Evolutionary conservation across 2,888 invertebrate genomes (phyloP), one percentile per base, ranked within the genome.

Genomic region (Parthenolecanium corni): DNA sequence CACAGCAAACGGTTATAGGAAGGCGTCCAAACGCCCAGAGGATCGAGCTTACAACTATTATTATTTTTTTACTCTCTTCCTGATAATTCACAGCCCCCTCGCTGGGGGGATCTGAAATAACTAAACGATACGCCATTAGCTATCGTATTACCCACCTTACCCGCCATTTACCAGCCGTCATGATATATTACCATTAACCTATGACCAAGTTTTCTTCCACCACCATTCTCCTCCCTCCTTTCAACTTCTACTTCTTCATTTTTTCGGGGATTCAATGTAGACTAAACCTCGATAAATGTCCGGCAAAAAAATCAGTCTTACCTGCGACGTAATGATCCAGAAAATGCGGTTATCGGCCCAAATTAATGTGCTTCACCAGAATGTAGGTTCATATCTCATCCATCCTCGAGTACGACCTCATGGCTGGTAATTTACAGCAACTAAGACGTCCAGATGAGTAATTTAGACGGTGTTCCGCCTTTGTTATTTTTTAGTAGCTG

Each of bases 111-210:
- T 40, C 38, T 9, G 54, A 54, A 42, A 56, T 24, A 42, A 42
- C 56, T 56, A 42, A 31, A 44, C 56, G 44, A 20, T 46, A 56
- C 25, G 56, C 56, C 56, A 56, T 56, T 56, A 56, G 56, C 56
- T 56, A 46, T 56, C 56, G 56, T 56, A 56, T 56, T 56, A 56
- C 56, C 42, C 14, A 18, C 14, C 21, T 42, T 56, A 46, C 44
- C 23, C 56, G 25, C 5, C 9, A 9, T 31, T 6, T 31, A 31
- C 9, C 5, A 4, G 31, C 21, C 54, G 54, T 54, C 56, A 31
- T 56, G 56, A 56, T 56, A 56, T 56, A 56, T 56, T 56, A 56
- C 56, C 44, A 56, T 56, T 56, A 56, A 56, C 56, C 56, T 56
- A 56, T 56, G 56, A 56, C 56, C 56, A 56, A 56, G 21, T 56